Base-by-base conservation (phyloP, 1,140 invertebrate genomes). In the Drosophila ogumai region DNA sequence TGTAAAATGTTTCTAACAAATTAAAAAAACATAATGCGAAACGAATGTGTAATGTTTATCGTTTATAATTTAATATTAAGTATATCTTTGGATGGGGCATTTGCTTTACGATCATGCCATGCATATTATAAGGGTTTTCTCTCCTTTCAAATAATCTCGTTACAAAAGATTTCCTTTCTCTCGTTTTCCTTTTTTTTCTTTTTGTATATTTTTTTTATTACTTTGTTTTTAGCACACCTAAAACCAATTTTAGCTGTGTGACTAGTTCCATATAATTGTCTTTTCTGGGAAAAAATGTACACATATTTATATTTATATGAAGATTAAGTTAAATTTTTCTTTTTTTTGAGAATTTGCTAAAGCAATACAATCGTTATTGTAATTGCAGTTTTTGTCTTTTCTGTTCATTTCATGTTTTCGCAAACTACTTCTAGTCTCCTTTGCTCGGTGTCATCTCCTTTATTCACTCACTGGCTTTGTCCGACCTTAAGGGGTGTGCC, bases 271-370 rank as follows among this genome's bases (percentile, higher is more conserved):
- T 50, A 71, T 80, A 73, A 77, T 80, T 81, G 56, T 75, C 55
- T 56, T 66, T 63, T 73, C 40, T 61, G 47, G 72, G 59, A 64
- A 65, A 64, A 75, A 75, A 75, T 75, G 7, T 78, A 78, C 75
- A 78, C 57, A 76, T 78, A 66, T 75, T 75, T 75, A 75, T 76
- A 63, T 75, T 49, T 76, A 60, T 75, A 75, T 57, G 52, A 56
- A 65, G 49, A 65, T 77, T 55, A 61, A 19, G 17, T 63, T 68
- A 68, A 67, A 28, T 56, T 66, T 58, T 4, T 58, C 25, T 10
- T 47, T 56, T 61, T 31, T 66, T 54, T 87, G 84, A 90, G 84
- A 88, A 88, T 88, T 88, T 34, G 85, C 84, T 88, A 88, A 78
- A 78, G 79, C 82, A 88, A 88, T 80, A 90, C 80, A 75, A 52